Evolutionary conservation across 2,113 vertebrate genomes (phyloP).

Genomic region (Theristicus caerulescens): DNA sequence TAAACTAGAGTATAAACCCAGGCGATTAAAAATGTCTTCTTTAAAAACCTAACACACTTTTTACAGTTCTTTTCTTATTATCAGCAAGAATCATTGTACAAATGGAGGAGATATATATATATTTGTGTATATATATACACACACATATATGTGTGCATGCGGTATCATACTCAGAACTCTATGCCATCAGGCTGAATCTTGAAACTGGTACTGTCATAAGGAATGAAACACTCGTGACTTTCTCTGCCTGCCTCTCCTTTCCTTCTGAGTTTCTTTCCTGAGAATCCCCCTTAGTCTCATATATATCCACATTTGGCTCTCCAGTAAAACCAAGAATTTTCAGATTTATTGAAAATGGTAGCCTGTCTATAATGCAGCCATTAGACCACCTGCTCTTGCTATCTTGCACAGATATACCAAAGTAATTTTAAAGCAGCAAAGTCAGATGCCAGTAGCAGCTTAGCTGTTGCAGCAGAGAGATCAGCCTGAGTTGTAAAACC

Average conservation of each 20-base stretch:
- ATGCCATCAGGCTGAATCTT: background rate
- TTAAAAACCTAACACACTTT: background rate
- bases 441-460: background rate
- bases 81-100: background rate
- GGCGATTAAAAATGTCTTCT: background rate
- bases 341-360: background rate
- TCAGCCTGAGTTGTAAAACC: background rate
- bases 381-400: background rate
- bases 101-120: background rate
- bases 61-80: background rate
- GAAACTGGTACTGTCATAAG: background rate
- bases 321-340: background rate
- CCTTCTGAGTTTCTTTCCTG: background rate
- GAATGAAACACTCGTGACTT: background rate
- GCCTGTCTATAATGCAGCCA: background rate
- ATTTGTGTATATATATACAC: rapidly evolving
- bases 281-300: background rate
- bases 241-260: background rate
- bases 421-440: background rate
- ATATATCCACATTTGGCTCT: background rate
- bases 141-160: too few relatives aligned
- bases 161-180: background rate
- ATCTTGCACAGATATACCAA: background rate
- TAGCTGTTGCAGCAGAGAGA: background rate
- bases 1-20: background rate